These are phyloP conservation scores for Macrostomum lignano DNA, from an alignment of 1,140 invertebrate genomes.

Conservation along the genomic window DNA sequence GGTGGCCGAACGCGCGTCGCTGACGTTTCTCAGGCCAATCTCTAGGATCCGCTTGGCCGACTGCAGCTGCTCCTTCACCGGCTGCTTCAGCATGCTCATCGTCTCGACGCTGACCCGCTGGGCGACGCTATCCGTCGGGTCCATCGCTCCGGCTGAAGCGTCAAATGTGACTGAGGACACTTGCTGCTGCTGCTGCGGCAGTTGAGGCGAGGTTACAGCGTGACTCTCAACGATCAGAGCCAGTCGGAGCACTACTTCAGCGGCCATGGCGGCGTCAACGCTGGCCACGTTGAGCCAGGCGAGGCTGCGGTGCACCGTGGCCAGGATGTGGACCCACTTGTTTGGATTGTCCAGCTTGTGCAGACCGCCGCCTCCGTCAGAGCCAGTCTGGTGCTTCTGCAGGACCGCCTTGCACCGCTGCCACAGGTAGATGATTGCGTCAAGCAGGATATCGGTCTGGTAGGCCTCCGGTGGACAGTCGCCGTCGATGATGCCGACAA, in stretches of 20 bases:
- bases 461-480: no score
- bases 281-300: constrained; percentile 20
- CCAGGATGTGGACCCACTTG: constrained; percentile 26
- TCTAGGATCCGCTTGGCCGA: constrained; percentile 16
- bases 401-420: constrained; percentile 22
- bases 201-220: constrained; percentile 10
- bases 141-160: no score
- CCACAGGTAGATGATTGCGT: constrained; percentile 23
- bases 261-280: constrained; percentile 19
- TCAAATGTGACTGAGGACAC: no score
- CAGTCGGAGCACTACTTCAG: constrained; percentile 21
- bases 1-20: constrained; percentile 14
- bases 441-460: constrained; percentile 20
- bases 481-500: no score
- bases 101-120: no score
- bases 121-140: no score
- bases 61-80: constrained; percentile 12
- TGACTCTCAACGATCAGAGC: constrained; percentile 21
- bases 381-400: constrained; percentile 24
- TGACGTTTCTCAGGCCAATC: constrained; percentile 18
- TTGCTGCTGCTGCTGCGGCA: no score
- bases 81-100: no score
- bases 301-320: constrained; percentile 18
- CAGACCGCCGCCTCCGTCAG: constrained; percentile 20
- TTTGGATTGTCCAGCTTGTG: constrained; percentile 22